Conservation (phyloP, 1,140 invertebrate species). For the Cotesia chilonis region DNA sequence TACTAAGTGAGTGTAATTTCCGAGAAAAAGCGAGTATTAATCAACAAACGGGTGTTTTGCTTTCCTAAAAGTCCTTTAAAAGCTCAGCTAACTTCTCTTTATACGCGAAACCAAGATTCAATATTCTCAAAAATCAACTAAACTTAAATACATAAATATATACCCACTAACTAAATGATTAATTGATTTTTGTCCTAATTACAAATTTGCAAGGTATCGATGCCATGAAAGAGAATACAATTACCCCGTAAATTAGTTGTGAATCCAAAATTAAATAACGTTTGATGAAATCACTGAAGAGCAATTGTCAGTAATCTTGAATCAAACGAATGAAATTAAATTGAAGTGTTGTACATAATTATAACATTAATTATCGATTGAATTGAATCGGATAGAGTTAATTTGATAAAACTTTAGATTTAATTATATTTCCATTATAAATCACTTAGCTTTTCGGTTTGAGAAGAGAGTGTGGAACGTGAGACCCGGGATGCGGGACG, state of each 20-base stretch:
- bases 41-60: not conserved
- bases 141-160: no score
- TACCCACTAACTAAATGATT: not conserved
- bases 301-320: no score
- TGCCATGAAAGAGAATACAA: not conserved
- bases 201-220: not conserved
- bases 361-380: no score
- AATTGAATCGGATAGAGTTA: no score
- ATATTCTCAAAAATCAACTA: no score
- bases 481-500: not conserved
- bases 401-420: no score
- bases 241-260: not conserved
- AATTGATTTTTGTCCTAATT: constrained; percentile 20
- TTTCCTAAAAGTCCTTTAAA: constrained; percentile 26
- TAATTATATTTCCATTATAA: not conserved
- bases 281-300: no score
- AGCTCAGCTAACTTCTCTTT: constrained; percentile 35
- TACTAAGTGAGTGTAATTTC: not conserved
- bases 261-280: no score
- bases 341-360: no score
- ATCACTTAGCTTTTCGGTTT: not conserved
- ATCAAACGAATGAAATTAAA: no score
- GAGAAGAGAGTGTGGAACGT: not conserved
- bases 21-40: not conserved
- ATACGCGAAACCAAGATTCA: constrained; percentile 12